A percentile compares a stretch with the other conserved stretches of the same genome.
Conservation (phyloP, 2,113 vertebrate genomes). For the Notothenia coriiceps region DNA sequence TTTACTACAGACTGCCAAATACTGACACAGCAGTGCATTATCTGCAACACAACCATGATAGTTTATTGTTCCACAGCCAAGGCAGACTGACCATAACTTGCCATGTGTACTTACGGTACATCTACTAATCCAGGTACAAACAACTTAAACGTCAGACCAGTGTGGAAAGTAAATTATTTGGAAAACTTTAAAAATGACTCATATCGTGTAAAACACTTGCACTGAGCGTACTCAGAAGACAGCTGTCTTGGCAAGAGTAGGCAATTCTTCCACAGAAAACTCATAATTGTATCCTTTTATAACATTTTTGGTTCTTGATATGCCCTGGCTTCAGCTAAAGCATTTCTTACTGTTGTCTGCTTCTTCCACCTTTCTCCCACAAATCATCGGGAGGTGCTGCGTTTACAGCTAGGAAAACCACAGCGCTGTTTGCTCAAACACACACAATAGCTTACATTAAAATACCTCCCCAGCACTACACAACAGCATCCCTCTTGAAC, state of each 20-base stretch:
- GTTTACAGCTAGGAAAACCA: conserved; percentile 10
- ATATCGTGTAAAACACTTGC: conserved; percentile 26
- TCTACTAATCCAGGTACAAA: conserved; percentile 44
- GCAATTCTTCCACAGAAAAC: neutral
- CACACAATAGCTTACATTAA: conserved; percentile 19
- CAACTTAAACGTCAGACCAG: neutral
- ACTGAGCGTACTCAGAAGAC: neutral
- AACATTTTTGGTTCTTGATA: conserved; percentile 15
- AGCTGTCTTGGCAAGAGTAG: conserved; percentile 22
- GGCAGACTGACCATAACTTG: conserved; percentile 3
- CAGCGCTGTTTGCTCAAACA: conserved; percentile 12
- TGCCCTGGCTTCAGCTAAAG: conserved; percentile 12
- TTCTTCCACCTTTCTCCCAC: conserved; percentile 27
- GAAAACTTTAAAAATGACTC: conserved; percentile 15
- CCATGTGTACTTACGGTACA: conserved; percentile 36
- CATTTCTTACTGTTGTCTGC: conserved; percentile 2
- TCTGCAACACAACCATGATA: neutral
- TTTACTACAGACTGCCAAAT: neutral
- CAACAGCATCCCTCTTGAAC: conserved; percentile 20
- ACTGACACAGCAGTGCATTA: conserved; percentile 3
- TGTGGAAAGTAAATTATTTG: conserved; percentile 2
- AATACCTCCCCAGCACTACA: neutral
- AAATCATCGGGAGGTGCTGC: conserved; percentile 28
- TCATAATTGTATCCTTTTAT: conserved; percentile 11
- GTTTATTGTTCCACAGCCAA: neutral